Evolutionary conservation across 1,140 invertebrate genomes (phyloP), one percentile per base, ranked within the genome.

Genomic region (Drosophila virilis): DNA sequence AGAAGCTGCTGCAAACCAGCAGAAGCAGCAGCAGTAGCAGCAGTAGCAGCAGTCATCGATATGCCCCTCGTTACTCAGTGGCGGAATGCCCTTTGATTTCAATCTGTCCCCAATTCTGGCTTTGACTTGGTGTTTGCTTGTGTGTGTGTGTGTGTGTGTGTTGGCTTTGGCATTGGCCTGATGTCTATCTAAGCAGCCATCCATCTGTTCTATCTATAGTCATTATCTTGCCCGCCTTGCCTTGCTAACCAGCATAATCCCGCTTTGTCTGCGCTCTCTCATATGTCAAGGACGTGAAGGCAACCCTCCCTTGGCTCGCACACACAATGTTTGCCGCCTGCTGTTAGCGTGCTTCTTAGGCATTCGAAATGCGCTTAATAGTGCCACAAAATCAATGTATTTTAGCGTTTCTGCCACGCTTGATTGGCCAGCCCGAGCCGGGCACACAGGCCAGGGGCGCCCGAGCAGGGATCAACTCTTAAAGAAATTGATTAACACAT

Each of bases 301-400:
- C 43, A 48, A 10, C 15, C 13, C n/a, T 5, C 7, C 2, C 12
- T 12, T 6, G 43, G 6, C n/a, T 45, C 3, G 43, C 13, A 12
- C 38, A 40, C 45, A 48, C 9, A 9, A 40, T 15, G 15, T 15
- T 22, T 22, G 15, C 6, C 8, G 22, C 43, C 15, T 15, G 15
- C 15, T 57, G 66, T 40, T 88, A 78, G 83, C 82, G 82, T 86
- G 83, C 79, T 72, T 79, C 62, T 77, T 61, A 77, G 68, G 71
- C 83, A 86, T 88, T 86, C 57, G 13, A 64, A 81, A 69, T 67
- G 69, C 64, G 68, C 51, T 86, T 79, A 77, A 77, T 88, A 88
- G 83, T 86, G 82, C 83, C 79, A 79, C 83, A 86, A 83, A 86
- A 88, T 86, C 83, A 88, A 88, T 75, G 72, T 71, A 75, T 71